phyloP scores from a whole-genome alignment of 2,113 vertebrate species.

The Lagopus muta region DNA sequence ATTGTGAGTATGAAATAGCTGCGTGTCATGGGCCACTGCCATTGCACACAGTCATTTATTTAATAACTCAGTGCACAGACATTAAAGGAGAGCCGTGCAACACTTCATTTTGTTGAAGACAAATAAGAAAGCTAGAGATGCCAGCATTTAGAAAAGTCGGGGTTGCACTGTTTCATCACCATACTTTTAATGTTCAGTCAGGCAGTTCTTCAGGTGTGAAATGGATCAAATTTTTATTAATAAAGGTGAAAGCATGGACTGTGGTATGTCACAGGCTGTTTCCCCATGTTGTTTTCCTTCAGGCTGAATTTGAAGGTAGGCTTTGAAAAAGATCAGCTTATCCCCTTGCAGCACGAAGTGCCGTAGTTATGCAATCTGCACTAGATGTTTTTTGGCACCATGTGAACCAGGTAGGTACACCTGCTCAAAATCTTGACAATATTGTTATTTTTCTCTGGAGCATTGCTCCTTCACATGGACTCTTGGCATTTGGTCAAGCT shows the following conservation, averaged over 20 bases:
- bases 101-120: slow-evolving; percentile 49
- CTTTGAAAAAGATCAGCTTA: not conserved
- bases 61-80: slow-evolving; percentile 69
- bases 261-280: not conserved
- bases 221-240: not conserved
- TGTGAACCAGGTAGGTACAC: not conserved
- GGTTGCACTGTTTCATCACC: not conserved
- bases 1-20: slow-evolving; percentile 53
- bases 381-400: not conserved
- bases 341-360: not conserved
- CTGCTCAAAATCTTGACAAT: not conserved
- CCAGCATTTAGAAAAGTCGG: not conserved
- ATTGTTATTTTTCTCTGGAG: not conserved
- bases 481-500: not conserved
- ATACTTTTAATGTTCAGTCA: not conserved
- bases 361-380: not conserved
- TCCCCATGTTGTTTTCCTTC: not conserved
- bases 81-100: slow-evolving; percentile 31
- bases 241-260: not conserved
- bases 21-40: slow-evolving; percentile 66
- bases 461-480: not conserved
- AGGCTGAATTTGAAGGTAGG: not conserved
- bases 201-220: not conserved
- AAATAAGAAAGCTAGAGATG: slow-evolving; percentile 61
- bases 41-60: slow-evolving; percentile 72